phyloP scores from a whole-genome alignment of 1,140 invertebrate species.

The Drosophila ficusphila region DNA sequence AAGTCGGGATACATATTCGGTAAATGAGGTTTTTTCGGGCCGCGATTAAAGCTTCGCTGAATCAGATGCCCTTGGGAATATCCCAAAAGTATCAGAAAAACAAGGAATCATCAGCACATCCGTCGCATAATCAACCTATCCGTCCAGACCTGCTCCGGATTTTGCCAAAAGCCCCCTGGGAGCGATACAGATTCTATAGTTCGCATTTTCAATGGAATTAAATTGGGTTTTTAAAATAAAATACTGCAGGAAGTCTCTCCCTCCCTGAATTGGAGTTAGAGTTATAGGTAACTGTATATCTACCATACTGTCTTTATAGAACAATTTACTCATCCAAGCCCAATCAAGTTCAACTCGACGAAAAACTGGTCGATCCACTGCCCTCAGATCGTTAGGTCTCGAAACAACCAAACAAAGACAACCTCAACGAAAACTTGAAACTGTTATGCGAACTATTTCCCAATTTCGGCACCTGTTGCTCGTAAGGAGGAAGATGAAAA shows the following conservation, averaged over 20 bases:
- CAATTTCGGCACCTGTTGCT: too few species aligned
- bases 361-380: background rate
- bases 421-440: conserved; percentile 53
- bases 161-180: too few species aligned
- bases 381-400: conserved; percentile 27
- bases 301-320: too few species aligned
- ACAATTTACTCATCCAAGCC: background rate
- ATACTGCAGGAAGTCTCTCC: background rate
- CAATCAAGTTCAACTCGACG: conserved; percentile 26
- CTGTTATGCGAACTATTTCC: conserved; percentile 44
- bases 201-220: background rate
- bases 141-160: background rate
- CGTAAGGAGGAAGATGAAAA: too few species aligned
- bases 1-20: background rate
- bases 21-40: background rate
- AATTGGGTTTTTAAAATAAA: background rate
- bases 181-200: too few species aligned
- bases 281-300: too few species aligned
- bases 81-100: background rate
- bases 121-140: background rate
- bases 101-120: background rate
- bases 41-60: background rate
- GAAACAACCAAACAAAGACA: conserved; percentile 32
- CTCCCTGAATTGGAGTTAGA: too few species aligned
- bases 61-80: background rate